phyloP scores from a whole-genome alignment of 2,113 vertebrate genomes.

The Bagarius yarrelli region DNA sequence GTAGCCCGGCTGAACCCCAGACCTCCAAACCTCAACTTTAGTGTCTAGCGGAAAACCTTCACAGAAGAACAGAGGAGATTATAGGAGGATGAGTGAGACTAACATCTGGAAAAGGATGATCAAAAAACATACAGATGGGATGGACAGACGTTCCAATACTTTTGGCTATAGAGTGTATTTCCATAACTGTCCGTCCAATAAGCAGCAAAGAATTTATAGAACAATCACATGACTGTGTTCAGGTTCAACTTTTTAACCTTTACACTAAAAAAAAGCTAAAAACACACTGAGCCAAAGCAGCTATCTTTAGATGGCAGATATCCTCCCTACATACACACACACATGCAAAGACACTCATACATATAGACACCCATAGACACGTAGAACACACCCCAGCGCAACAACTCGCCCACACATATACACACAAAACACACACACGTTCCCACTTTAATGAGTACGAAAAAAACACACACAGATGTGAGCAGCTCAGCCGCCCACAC shows the following conservation, averaged over 20 bases:
- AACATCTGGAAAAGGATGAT: too few species aligned
- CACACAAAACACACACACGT: slow-evolving; percentile 21
- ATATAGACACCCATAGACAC: slow-evolving; percentile 37
- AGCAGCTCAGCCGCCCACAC: slow-evolving; percentile 47
- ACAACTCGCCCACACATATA: slow-evolving; percentile 22
- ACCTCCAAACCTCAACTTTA: too few species aligned
- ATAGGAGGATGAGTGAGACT: too few species aligned
- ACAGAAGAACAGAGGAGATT: too few species aligned
- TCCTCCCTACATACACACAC: slow-evolving; percentile 49
- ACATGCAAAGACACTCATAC: slow-evolving; percentile 39
- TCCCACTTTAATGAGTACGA: slow-evolving; percentile 40
- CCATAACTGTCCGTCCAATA: neutral
- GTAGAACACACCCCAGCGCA: slow-evolving; percentile 30
- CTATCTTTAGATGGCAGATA: slow-evolving; percentile 55
- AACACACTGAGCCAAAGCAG: slow-evolving; percentile 42
- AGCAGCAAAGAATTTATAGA: neutral
- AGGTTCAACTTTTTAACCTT: slow-evolving; percentile 24
- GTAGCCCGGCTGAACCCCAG: too few species aligned
- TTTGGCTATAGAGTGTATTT: neutral
- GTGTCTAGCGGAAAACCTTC: too few species aligned
- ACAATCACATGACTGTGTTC: neutral
- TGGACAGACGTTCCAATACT: neutral
- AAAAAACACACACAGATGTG: slow-evolving; percentile 55
- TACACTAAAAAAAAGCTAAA: slow-evolving; percentile 36
- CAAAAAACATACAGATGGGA: too few species aligned